Base-by-base conservation (phyloP, 2,113 vertebrate genomes). In the Taurulus bubalis region DNA sequence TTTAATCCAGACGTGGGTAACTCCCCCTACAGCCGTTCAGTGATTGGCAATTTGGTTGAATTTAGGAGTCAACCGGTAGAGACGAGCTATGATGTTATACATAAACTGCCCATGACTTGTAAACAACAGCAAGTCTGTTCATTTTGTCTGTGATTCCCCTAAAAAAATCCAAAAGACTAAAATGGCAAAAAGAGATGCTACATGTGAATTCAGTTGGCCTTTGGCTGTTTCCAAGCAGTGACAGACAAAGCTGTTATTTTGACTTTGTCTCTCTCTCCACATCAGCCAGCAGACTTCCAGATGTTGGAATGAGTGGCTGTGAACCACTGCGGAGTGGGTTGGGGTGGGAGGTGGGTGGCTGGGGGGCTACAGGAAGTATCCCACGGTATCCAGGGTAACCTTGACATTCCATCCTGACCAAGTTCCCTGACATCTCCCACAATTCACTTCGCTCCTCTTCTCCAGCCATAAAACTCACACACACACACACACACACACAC, bases 331-430 rank as follows among this genome's bases (percentile, higher is more conserved):
- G 2, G 63, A 79, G 74, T 75, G 70, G 60, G 3, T 24, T 51
- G 56, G 60, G 79, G 10, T 3, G 38, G 40, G 56, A 60, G 74
- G 79, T 2, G 16, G 47, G 22, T 2, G 4, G 45, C 45, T 45
- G 60, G 79, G 80, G 87, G 53, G 42, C 18, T 47, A 93, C 92
- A 95, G 94, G 94, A 95, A 95, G 93, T 94, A 92, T 94, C 94
- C 93, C 93, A 95, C 94, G 94, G 92, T 95, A 94, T 94, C 93
- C 89, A 94, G 88, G 87, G 93, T 93, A 94, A 94, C 93, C 93
- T 92, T 93, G 84, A 85, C 93, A 94, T 94, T 94, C 94, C 92
- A 90, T 90, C 92, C 83, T 91, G 82, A 83, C 88, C 90, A 71
- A 95, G 95, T 89, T 89, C 89, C 85, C 83, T 93, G 92, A 94